phyloP scores from a whole-genome alignment of 2,113 vertebrate genomes.

The Rana temporaria region DNA sequence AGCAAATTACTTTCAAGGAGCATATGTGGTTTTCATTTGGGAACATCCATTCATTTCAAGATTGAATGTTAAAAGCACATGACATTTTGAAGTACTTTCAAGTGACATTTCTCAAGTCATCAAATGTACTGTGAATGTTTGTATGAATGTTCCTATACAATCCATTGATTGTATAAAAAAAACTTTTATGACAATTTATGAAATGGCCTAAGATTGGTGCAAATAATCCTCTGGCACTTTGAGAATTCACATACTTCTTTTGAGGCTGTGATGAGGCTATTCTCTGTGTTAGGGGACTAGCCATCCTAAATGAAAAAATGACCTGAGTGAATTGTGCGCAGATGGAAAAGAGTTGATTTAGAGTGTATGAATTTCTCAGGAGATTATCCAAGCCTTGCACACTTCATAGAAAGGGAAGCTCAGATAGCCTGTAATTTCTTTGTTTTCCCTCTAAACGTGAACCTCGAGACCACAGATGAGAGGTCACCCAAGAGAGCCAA shows the following conservation, averaged over 20 bases:
- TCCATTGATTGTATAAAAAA: neutral
- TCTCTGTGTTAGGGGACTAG: neutral
- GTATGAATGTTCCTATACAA: neutral
- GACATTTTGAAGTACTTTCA: no score
- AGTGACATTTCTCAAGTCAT: no score
- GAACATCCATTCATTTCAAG: no score
- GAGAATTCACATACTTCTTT: neutral
- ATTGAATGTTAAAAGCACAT: no score
- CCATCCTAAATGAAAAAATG: neutral
- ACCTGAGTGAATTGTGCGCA: neutral
- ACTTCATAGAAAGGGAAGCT: neutral
- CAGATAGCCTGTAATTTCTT: neutral
- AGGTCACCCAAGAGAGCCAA: neutral
- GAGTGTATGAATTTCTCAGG: neutral
- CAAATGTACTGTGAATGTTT: no score
- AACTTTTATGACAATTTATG: neutral
- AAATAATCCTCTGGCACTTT: neutral
- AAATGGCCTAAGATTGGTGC: neutral
- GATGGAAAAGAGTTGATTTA: neutral
- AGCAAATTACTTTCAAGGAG: no score
- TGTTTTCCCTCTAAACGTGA: neutral
- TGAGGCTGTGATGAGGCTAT: neutral
- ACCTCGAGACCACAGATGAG: no score
- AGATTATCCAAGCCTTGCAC: neutral
- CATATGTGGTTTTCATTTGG: no score